Percentiles rank a stretch among this genome's conserved stretches.
Evolutionary conservation across 2,113 vertebrate genomes (phyloP).

Genomic region (Myotis lucifugus): DNA sequence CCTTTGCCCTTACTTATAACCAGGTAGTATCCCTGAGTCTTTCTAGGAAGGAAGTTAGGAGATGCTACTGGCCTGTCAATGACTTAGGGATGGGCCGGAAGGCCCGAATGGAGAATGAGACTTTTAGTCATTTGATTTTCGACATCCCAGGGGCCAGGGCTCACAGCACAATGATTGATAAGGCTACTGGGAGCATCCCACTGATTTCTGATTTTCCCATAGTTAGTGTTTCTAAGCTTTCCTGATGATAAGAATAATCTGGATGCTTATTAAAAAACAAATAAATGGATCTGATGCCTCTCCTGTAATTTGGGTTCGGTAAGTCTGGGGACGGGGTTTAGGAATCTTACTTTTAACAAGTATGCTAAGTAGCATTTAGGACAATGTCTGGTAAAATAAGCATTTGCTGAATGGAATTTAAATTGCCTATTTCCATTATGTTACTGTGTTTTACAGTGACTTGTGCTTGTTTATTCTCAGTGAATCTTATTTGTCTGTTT

Average conservation of each 20-base stretch:
- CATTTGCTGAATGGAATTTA: background rate
- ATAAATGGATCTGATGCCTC: background rate
- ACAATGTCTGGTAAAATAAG: background rate
- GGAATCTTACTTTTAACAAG: background rate
- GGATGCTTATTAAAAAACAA: background rate
- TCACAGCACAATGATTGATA: background rate
- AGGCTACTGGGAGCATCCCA: background rate
- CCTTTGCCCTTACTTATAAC: background rate
- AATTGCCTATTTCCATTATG: background rate
- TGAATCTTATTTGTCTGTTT: background rate
- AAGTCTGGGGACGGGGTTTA: background rate
- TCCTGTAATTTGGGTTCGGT: background rate
- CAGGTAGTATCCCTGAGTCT: background rate
- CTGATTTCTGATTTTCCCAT: background rate
- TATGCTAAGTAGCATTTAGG: background rate
- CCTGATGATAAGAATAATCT: background rate
- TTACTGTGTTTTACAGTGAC: background rate
- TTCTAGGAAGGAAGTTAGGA: background rate
- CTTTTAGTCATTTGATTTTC: background rate
- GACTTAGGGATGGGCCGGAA: background rate
- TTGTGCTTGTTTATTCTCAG: background rate
- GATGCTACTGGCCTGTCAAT: background rate
- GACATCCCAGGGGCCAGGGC: background rate
- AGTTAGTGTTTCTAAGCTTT: background rate
- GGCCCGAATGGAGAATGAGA: background rate